A percentile compares a stretch with the other conserved stretches of the same genome.
Evolutionary conservation across 2,113 vertebrate genomes (phyloP).

Genomic region (Ophthalmolycus amberensis): DNA sequence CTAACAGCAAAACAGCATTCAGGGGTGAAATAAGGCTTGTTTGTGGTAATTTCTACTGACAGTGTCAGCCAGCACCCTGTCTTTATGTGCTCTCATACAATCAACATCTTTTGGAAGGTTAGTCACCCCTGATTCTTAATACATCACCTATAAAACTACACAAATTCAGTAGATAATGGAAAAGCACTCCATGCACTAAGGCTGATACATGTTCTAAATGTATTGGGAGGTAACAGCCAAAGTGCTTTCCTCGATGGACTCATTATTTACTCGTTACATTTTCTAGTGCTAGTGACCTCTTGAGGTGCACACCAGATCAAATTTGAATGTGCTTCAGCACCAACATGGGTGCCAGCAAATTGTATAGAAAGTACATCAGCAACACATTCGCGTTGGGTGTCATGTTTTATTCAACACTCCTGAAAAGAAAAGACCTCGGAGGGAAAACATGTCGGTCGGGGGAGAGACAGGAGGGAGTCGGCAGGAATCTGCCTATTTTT

Average conservation of each 20-base stretch:
- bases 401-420: constrained; percentile 66
- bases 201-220: neutral
- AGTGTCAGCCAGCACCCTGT: constrained; percentile 9
- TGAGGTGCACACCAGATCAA: neutral
- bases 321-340: constrained; percentile 24
- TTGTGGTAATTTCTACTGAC: constrained; percentile 35
- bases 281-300: constrained; percentile 9
- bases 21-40: neutral
- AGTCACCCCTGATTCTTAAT: neutral
- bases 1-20: neutral
- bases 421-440: constrained; percentile 45
- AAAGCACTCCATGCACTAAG: neutral
- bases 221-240: neutral
- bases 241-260: neutral
- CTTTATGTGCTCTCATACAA: neutral
- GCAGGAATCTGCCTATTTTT: constrained; percentile 14
- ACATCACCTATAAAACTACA: neutral
- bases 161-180: neutral
- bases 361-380: constrained; percentile 17
- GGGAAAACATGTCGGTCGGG: constrained; percentile 9
- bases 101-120: constrained; percentile 1
- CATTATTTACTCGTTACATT: neutral
- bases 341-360: neutral
- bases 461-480: neutral
- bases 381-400: constrained; percentile 8